A percentile compares a stretch with the other conserved stretches of the same genome.
phyloP scores from a whole-genome alignment of 2,113 vertebrate species.

The Dasyornis broadbenti region DNA sequence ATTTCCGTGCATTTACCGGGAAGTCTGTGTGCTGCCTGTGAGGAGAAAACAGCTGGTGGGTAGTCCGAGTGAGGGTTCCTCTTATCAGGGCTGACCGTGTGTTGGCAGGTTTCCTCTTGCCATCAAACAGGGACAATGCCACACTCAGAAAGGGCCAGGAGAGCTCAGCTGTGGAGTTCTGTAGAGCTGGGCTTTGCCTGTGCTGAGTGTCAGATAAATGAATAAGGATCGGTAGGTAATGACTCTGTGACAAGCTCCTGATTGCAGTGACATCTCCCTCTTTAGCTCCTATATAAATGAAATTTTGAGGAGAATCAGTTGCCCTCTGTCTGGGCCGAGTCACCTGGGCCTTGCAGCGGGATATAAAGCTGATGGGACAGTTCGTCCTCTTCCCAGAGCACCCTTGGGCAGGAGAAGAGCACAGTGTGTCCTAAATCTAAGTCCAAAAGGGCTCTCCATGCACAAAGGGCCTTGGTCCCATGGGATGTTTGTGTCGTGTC shows the following conservation, averaged over 20 bases:
- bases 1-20: neutral
- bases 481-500: neutral
- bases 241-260: neutral
- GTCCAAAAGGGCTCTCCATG: accelerated
- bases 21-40: neutral
- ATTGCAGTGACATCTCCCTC: neutral
- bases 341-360: neutral
- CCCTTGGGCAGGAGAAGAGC: neutral
- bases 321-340: neutral
- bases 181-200: neutral
- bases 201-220: neutral
- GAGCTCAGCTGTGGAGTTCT: neutral
- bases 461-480: neutral
- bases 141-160: neutral
- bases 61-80: neutral
- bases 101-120: conserved; percentile 40
- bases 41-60: neutral
- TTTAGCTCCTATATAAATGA: neutral
- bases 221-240: neutral
- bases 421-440: neutral
- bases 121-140: neutral
- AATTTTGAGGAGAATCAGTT: neutral
- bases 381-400: neutral
- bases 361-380: neutral
- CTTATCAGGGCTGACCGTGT: conserved; percentile 33